These are phyloP conservation scores for Aurelia sp. DNA, from an alignment of 30 jellyfish, hydroid and myxozoan genomes.

Conservation along the genomic window DNA sequence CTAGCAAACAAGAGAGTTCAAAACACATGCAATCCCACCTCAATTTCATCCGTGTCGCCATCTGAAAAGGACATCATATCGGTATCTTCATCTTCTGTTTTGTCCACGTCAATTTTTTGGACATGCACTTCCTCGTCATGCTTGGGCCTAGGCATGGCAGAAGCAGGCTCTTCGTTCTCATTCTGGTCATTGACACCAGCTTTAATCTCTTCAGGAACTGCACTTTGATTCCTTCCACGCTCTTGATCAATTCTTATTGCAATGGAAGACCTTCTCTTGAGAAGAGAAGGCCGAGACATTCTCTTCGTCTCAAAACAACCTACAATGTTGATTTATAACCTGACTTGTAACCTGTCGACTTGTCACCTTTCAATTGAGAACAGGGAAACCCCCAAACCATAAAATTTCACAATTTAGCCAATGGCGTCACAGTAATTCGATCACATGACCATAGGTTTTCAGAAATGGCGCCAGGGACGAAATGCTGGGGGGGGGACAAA, in stretches of 20 bases:
- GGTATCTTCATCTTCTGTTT: background rate
- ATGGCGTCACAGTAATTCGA: too few relatives aligned
- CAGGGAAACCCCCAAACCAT: too few relatives aligned
- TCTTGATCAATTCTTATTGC: background rate
- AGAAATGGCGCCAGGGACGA: too few relatives aligned
- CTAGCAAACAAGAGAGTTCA: too few relatives aligned
- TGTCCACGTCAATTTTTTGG: background rate
- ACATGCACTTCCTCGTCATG: too few relatives aligned
- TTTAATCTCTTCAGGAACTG: background rate
- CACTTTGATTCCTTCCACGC: background rate
- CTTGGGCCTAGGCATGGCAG: background rate
- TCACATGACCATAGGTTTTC: too few relatives aligned
- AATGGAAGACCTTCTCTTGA: conserved; percentile 11
- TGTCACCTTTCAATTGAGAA: too few relatives aligned
- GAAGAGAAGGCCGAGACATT: conserved; percentile 12
- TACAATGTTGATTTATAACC: too few relatives aligned
- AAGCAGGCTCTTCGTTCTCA: background rate
- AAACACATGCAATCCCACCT: background rate
- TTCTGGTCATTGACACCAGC: background rate
- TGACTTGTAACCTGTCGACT: too few relatives aligned
- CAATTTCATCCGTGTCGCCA: background rate
- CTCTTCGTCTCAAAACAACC: background rate
- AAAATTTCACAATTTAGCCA: too few relatives aligned
- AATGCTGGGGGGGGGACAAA: too few relatives aligned
- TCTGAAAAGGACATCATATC: background rate